phyloP scores from a whole-genome alignment of 1,140 invertebrate species.

The Pomacea maculata region DNA sequence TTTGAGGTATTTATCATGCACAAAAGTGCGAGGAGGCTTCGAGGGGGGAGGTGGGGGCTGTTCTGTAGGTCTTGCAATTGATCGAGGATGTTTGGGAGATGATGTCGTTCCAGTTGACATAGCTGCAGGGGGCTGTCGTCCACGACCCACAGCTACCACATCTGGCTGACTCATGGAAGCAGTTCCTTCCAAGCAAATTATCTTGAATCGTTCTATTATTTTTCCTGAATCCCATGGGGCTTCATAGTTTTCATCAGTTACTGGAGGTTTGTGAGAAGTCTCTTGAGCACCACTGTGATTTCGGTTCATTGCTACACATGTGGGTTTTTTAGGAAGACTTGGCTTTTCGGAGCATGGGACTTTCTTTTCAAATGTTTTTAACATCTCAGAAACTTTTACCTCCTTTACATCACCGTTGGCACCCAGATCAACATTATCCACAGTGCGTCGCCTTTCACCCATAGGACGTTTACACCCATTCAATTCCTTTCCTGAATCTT shows the following conservation, averaged over 20 bases:
- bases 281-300: neutral
- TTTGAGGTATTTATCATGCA: conserved; percentile 61
- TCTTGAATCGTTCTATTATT: conserved; percentile 11
- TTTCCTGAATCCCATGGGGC: conserved; percentile 15
- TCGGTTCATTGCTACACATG: neutral
- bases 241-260: conserved; percentile 7
- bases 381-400: neutral
- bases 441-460: conserved; percentile 12
- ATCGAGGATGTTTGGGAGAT: neutral
- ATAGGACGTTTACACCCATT: neutral
- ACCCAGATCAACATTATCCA: conserved; percentile 12
- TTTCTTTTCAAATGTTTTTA: conserved; percentile 10
- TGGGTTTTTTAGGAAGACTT: conserved; percentile 15
- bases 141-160: too few relatives aligned
- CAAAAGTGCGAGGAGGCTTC: conserved; percentile 77
- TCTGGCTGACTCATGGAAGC: too few relatives aligned
- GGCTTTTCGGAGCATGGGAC: conserved; percentile 2
- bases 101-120: neutral
- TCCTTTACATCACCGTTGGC: neutral
- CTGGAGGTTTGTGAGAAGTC: neutral
- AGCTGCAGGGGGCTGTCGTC: too few relatives aligned
- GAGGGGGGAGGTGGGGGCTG: conserved; percentile 65
- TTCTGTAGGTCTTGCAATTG: conserved; percentile 4
- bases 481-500: neutral
- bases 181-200: neutral